Percentiles rank a stretch among this genome's conserved stretches.
These are phyloP conservation scores for Eupithecia subumbrata DNA, from an alignment of 2,888 invertebrate species.

Conservation along the genomic window DNA sequence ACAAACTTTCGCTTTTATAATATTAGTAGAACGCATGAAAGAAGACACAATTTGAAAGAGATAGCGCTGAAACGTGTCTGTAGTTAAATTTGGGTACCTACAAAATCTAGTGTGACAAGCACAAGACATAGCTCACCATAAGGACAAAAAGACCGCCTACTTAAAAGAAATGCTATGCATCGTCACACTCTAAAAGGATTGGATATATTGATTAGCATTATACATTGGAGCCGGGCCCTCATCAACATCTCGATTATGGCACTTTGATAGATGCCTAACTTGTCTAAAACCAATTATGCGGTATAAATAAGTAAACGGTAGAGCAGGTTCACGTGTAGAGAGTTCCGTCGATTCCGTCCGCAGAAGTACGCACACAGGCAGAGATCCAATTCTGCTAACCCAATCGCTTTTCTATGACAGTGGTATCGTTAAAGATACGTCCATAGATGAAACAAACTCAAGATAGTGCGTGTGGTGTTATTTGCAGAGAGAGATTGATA, in stretches of 20 bases:
- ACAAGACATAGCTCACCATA: constrained; percentile 51
- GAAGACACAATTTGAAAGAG: neutral
- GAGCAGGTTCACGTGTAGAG: neutral
- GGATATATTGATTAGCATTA: constrained; percentile 50
- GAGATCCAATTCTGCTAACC: no score
- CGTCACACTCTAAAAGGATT: constrained; percentile 55
- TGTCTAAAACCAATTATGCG: constrained; percentile 39
- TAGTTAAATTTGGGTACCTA: constrained; percentile 26
- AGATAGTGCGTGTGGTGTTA: no score
- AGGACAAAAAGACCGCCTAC: constrained; percentile 52
- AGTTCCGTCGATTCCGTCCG: neutral
- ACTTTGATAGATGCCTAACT: constrained; percentile 40
- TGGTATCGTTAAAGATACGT: no score
- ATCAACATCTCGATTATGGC: constrained; percentile 42
- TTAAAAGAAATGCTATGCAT: constrained; percentile 54
- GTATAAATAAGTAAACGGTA: constrained; percentile 19
- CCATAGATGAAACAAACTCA: no score
- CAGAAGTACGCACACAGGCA: neutral
- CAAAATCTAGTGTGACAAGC: constrained; percentile 65
- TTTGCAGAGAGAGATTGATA: no score
- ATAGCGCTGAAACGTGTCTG: neutral
- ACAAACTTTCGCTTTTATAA: no score
- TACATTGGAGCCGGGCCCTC: constrained; percentile 41
- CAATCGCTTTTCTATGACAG: no score
- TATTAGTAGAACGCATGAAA: neutral